Evolutionary conservation across 2,797 vertebrate genomes (phyloP), one percentile per base, ranked within the genome.

Genomic region (Clarias laeviceps): DNA sequence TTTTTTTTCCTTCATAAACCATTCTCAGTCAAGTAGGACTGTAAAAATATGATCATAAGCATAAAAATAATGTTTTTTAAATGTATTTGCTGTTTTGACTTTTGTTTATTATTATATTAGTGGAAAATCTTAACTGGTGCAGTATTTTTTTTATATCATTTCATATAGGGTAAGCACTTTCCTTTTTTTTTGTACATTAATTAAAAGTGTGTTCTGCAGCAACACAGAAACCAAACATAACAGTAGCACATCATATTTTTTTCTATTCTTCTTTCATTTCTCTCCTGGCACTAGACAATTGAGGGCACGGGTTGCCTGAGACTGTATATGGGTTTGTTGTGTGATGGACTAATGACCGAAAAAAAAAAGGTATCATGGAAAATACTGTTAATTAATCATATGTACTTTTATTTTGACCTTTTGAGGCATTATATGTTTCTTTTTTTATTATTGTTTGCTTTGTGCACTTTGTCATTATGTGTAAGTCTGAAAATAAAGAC

Each of bases 231-330:
- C 90, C 89, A 90, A 88, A 92, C 89, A 88, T 92, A 88, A 91
- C 66, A 77, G 89, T 82, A 90, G 89, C 86, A 91, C 86, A 90
- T 92, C 0, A 34, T 37, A 73, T 91, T 90, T 89, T 87, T 90
- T 86, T 88, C 90, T 88, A 0, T 91, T 90, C 88, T 86, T 90
- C 86, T 90, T 89, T 88, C 91, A 90, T 92, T 93, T 94, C 83
- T 91, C 79, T 93, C 90, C 88, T 90, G 91, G 92, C 65, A 40
- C 73, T 93, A 94, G 92, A 92, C 93, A 92, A 94, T 93, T 90
- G 93, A 94, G 90, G 97, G 97, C 97, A 98, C 96, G 91, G 97
- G 97, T 94, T 97, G 97, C 97, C 97, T 95, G 82, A 88, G 93
- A 93, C 92, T 94, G 92, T 95, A 94, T 93, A 91, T 94, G 91